phyloP scores from a whole-genome alignment of 2,113 vertebrate genomes.

The Micromys minutus region DNA sequence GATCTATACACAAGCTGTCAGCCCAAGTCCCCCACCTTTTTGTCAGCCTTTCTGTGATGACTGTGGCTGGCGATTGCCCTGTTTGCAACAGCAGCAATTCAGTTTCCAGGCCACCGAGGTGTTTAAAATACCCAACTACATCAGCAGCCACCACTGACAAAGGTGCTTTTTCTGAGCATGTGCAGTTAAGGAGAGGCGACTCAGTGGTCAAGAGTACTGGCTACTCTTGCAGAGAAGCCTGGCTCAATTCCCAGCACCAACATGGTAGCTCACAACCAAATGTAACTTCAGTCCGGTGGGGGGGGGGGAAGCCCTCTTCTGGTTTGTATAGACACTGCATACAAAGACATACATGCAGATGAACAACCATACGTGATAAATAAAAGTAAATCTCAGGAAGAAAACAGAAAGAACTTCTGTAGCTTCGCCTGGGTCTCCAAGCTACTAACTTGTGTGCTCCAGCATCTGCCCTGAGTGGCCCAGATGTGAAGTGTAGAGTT shows the following conservation, averaged over 20 bases:
- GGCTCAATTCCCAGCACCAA: not conserved
- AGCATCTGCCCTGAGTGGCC: not conserved
- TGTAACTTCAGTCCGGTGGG: not conserved
- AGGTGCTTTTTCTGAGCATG: not conserved
- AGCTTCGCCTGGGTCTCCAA: not conserved
- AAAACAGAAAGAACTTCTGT: not conserved
- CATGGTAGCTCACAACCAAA: not conserved
- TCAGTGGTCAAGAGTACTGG: not conserved
- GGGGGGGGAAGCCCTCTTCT: not conserved
- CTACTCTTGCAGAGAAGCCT: not conserved
- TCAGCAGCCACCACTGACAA: not conserved
- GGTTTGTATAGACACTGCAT: not conserved
- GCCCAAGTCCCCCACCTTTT: not conserved
- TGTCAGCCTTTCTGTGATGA: not conserved
- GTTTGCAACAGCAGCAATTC: not conserved
- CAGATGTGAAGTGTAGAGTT: not conserved
- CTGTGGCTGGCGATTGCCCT: no score
- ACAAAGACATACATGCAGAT: not conserved
- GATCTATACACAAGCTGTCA: not conserved
- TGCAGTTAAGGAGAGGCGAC: not conserved
- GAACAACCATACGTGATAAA: not conserved
- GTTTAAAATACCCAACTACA: not conserved
- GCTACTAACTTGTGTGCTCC: not conserved
- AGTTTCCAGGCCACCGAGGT: not conserved
- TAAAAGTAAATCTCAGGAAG: not conserved